phyloP scores from a whole-genome alignment of 2,113 vertebrate species.

The Casuarius casuarius region DNA sequence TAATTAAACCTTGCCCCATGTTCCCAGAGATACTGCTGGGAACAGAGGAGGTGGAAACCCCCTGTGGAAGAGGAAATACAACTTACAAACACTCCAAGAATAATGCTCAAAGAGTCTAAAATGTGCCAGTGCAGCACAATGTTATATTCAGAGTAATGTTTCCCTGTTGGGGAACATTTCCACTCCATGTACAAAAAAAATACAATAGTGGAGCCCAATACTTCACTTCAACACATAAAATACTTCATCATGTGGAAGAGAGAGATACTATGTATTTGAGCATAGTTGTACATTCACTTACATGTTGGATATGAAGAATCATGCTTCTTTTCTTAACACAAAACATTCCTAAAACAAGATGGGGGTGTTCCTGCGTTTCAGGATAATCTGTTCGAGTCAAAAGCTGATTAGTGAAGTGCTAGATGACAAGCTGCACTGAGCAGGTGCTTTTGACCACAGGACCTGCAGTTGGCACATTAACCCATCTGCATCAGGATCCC shows the following conservation, averaged over 20 bases:
- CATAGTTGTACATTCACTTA: neutral
- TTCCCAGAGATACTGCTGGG: slow-evolving; percentile 49
- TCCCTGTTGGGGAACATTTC: neutral
- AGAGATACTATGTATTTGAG: neutral
- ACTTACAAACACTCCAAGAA: neutral
- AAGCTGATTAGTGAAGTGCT: slow-evolving; percentile 15
- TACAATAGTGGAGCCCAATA: neutral
- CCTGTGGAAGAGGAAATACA: slow-evolving; percentile 36
- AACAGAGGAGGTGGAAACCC: slow-evolving; percentile 36
- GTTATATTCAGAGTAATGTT: neutral
- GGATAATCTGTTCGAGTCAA: slow-evolving; percentile 4
- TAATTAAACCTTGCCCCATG: slow-evolving; percentile 60
- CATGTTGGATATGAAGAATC: neutral
- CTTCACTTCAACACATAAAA: slow-evolving; percentile 24
- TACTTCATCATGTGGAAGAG: neutral
- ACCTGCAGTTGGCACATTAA: neutral
- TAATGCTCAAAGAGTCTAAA: neutral
- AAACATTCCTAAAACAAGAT: slow-evolving; percentile 26
- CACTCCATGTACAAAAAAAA: neutral
- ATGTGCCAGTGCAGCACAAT: neutral
- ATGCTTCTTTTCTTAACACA: neutral
- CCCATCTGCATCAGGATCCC: neutral
- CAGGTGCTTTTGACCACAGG: neutral
- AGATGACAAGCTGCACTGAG: neutral
- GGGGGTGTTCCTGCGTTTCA: neutral